A percentile compares a stretch with the other conserved stretches of the same genome.
Conservation (phyloP, 2,888 invertebrate genomes). For the Molorchus minor region DNA sequence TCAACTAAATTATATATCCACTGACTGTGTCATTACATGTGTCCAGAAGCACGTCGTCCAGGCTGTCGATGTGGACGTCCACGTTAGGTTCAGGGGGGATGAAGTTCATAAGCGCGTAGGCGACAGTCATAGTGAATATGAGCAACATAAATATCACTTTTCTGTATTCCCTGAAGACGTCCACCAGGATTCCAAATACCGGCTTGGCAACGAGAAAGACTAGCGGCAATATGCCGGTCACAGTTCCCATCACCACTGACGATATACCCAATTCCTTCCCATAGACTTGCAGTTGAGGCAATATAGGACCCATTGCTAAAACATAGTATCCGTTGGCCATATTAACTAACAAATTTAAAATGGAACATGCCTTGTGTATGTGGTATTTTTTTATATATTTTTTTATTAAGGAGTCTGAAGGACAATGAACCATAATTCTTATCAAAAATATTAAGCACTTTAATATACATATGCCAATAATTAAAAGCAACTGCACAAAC, state of each 20-base stretch:
- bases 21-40: constrained; percentile 60
- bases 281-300: constrained; percentile 81
- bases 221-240: constrained; percentile 79
- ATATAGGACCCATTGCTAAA: constrained; percentile 80
- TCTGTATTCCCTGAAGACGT: constrained; percentile 74
- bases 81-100: constrained; percentile 62
- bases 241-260: constrained; percentile 78
- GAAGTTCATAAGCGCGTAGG: constrained; percentile 76
- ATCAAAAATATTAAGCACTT: too few relatives aligned
- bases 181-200: constrained; percentile 77
- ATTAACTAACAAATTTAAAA: neutral
- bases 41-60: constrained; percentile 48
- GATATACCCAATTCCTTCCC: constrained; percentile 82
- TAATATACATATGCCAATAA: too few relatives aligned
- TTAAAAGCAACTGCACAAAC: too few relatives aligned
- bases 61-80: constrained; percentile 42
- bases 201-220: constrained; percentile 82
- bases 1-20: constrained; percentile 39
- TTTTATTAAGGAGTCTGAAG: too few relatives aligned
- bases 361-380: neutral
- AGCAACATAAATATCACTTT: constrained; percentile 77
- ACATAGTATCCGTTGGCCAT: neutral
- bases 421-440: too few relatives aligned
- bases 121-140: constrained; percentile 71
- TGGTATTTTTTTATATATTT: neutral